A percentile compares a stretch with the other conserved stretches of the same genome.
These are phyloP conservation scores for Sinocyclocheilus anophthalmus DNA, from an alignment of 2,113 vertebrate species.

Conservation along the genomic window DNA sequence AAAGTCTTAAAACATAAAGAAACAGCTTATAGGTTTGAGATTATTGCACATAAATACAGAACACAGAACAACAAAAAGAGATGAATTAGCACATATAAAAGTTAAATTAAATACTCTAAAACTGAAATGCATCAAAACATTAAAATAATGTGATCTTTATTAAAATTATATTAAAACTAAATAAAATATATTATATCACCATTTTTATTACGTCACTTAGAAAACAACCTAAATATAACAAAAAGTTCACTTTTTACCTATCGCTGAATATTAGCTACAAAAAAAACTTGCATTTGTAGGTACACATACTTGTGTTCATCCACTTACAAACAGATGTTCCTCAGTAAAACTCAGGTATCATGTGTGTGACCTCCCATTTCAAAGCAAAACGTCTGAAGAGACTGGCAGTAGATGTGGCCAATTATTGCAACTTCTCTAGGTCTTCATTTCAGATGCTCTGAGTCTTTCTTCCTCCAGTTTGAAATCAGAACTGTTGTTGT, in stretches of 20 bases:
- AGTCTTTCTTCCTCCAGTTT: not conserved
- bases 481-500: not conserved
- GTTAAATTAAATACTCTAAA: slow-evolving; percentile 52
- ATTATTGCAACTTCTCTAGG: not conserved
- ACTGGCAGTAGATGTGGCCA: slow-evolving; percentile 12
- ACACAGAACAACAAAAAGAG: not conserved
- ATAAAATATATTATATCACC: slow-evolving; percentile 9
- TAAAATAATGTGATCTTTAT: slow-evolving; percentile 49
- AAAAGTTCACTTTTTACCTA: not conserved
- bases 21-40: slow-evolving; percentile 11
- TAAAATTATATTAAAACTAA: slow-evolving; percentile 1
- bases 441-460: not conserved
- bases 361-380: not conserved
- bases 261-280: slow-evolving; percentile 18
- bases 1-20: not conserved
- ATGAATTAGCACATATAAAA: slow-evolving; percentile 16
- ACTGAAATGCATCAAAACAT: slow-evolving; percentile 64
- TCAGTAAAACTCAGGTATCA: not conserved
- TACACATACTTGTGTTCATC: not conserved
- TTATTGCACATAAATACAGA: slow-evolving; percentile 17
- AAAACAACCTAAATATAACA: not conserved
- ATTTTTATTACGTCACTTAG: slow-evolving; percentile 4
- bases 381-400: slow-evolving; percentile 10
- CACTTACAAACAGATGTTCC: not conserved
- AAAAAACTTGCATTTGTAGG: not conserved